These are phyloP conservation scores for Protophormia terraenovae DNA, from an alignment of 2,888 invertebrate species.

Conservation along the genomic window DNA sequence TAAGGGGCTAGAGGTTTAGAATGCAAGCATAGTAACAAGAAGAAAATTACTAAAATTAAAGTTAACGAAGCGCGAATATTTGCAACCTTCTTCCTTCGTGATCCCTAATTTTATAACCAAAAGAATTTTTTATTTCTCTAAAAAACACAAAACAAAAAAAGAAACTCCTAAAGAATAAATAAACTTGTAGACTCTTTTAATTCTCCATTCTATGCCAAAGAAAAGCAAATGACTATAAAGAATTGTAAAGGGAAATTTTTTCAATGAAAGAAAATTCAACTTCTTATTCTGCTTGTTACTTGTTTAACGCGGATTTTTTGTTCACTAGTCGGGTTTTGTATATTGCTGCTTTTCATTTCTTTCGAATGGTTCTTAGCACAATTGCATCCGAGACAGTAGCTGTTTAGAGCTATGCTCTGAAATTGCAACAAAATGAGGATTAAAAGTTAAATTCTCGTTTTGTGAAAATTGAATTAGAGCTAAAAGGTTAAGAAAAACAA, in stretches of 20 bases:
- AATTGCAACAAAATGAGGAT: conserved; percentile 66
- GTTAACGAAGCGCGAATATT: conserved; percentile 78
- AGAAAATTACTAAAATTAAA: conserved; percentile 77
- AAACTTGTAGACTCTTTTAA: conserved; percentile 20
- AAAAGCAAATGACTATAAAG: background rate
- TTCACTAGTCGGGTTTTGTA: too few relatives aligned
- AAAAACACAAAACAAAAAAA: background rate
- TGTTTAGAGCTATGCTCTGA: conserved; percentile 25
- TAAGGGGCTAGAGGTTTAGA: background rate
- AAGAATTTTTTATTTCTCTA: background rate
- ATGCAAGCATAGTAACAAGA: conserved; percentile 63
- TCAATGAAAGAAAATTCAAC: conserved; percentile 38
- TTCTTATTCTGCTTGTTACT: conserved; percentile 36
- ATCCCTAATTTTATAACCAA: conserved; percentile 40
- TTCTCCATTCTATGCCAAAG: background rate
- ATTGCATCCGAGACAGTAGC: conserved; percentile 1
- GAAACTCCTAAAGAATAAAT: background rate
- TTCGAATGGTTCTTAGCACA: background rate
- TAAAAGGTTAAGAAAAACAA: conserved; percentile 71
- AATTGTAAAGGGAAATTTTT: background rate
- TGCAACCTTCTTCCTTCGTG: conserved; percentile 48
- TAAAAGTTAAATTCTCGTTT: conserved; percentile 74
- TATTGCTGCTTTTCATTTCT: conserved; percentile 5
- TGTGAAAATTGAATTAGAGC: conserved; percentile 74
- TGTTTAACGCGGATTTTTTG: conserved; percentile 8